These are phyloP conservation scores for Polydesmus complanatus DNA, from an alignment of 2,888 invertebrate genomes.

Conservation along the genomic window DNA sequence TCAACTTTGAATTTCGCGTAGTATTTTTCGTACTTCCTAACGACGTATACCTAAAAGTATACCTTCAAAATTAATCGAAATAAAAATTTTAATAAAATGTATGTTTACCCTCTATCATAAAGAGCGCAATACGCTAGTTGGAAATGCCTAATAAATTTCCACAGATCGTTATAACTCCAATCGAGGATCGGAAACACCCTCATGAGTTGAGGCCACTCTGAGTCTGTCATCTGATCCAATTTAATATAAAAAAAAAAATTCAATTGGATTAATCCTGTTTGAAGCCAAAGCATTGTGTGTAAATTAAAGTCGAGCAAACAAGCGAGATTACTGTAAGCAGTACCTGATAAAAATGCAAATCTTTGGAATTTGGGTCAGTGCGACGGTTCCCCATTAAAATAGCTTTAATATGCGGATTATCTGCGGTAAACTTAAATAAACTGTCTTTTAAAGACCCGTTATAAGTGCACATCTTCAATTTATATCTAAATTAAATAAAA, in stretches of 20 bases:
- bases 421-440: conserved; percentile 45
- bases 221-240: conserved; percentile 49
- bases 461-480: conserved; percentile 52
- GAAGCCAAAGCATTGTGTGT: too few species aligned
- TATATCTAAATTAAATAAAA: conserved; percentile 41
- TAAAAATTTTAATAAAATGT: background rate
- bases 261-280: too few species aligned
- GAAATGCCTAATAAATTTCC: conserved; percentile 67
- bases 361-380: conserved; percentile 67
- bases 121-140: conserved; percentile 78
- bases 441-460: conserved; percentile 57
- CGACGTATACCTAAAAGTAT: conserved; percentile 57
- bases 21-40: conserved; percentile 71
- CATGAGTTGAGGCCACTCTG: conserved; percentile 77
- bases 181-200: conserved; percentile 79
- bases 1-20: conserved; percentile 57
- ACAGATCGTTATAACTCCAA: conserved; percentile 82
- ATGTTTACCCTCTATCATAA: conserved; percentile 64
- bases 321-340: too few species aligned
- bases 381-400: conserved; percentile 82
- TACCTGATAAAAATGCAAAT: conserved; percentile 57
- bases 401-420: conserved; percentile 51
- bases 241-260: too few species aligned
- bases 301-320: too few species aligned
- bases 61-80: background rate